A percentile compares a stretch with the other conserved stretches of the same genome.
These are phyloP conservation scores for Butorides virescens DNA, from an alignment of 2,113 vertebrate genomes.

Conservation along the genomic window DNA sequence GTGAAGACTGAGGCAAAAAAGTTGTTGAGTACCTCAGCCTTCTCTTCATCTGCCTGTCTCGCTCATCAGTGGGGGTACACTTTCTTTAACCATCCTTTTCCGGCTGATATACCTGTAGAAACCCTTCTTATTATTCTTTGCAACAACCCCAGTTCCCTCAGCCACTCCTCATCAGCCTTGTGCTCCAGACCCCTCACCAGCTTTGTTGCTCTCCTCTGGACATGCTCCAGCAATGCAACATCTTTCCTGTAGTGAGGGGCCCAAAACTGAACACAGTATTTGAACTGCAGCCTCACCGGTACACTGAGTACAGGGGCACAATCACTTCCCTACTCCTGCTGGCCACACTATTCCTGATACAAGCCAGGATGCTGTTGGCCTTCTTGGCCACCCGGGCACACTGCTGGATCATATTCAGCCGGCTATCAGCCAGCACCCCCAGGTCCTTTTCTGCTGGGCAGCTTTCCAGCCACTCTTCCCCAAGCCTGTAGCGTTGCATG, in stretches of 20 bases:
- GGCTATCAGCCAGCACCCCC: too few species aligned
- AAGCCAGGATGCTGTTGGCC: neutral
- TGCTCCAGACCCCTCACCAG: neutral
- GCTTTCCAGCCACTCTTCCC: too few species aligned
- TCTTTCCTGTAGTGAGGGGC: fast-evolving
- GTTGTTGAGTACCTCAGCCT: too few species aligned
- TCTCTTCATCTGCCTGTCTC: too few species aligned
- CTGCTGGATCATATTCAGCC: too few species aligned
- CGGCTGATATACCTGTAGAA: too few species aligned
- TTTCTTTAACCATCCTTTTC: too few species aligned
- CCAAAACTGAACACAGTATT: neutral
- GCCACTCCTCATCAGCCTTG: fast-evolving
- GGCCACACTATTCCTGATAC: fast-evolving
- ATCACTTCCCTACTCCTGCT: fast-evolving
- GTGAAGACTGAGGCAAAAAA: too few species aligned
- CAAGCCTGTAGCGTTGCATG: neutral
- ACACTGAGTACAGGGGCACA: fast-evolving
- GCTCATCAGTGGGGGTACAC: too few species aligned
- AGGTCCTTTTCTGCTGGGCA: neutral
- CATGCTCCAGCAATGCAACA: fast-evolving
- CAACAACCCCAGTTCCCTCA: neutral
- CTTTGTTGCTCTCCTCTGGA: fast-evolving
- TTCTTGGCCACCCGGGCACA: neutral
- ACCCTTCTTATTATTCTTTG: too few species aligned
- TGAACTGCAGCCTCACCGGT: fast-evolving